Evolutionary conservation across 2,888 invertebrate species (phyloP).

Genomic region (Drosophila glabriapex): DNA sequence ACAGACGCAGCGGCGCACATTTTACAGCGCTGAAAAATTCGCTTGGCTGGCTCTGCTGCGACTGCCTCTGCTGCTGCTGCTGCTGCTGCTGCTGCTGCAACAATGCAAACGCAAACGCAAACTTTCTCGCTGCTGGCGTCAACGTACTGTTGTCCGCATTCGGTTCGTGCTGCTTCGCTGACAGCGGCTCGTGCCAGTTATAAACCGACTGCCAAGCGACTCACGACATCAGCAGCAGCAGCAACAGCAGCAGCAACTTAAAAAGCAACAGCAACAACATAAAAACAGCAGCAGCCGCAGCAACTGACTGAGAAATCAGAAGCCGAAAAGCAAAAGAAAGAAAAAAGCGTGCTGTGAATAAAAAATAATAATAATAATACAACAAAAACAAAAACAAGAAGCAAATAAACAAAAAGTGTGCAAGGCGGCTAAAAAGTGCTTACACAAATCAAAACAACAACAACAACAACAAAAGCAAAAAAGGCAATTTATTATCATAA

Average conservation of each 20-base stretch:
- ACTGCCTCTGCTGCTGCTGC: constrained; percentile 25
- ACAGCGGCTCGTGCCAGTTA: constrained; percentile 84
- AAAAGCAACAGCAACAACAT: constrained; percentile 51
- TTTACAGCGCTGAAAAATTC: constrained; percentile 64
- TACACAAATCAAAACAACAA: constrained; percentile 27
- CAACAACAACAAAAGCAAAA: constrained; percentile 30
- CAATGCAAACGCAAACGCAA: constrained; percentile 74
- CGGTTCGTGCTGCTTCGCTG: constrained; percentile 73
- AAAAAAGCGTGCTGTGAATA: constrained; percentile 36
- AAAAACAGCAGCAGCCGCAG: constrained; percentile 47
- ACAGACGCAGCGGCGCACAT: constrained; percentile 15
- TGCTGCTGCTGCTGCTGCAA: constrained; percentile 60
- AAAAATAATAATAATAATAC: constrained; percentile 29
- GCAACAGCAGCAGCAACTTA: constrained; percentile 36
- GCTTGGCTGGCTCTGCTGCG: constrained; percentile 47
- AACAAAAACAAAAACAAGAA: constrained; percentile 28
- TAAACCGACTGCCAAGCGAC: constrained; percentile 84
- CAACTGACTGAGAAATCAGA: constrained; percentile 48
- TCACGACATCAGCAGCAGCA: constrained; percentile 71
- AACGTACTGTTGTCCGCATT: constrained; percentile 57
- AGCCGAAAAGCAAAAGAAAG: constrained; percentile 58
- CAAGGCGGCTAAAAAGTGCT: constrained; percentile 48
- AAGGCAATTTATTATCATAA: constrained; percentile 39
- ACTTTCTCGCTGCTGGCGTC: constrained; percentile 75
- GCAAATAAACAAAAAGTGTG: constrained; percentile 35